A percentile compares a stretch with the other conserved stretches of the same genome.
These are phyloP conservation scores for Cirrhinus molitorella DNA, from an alignment of 2,797 vertebrate species.

Conservation along the genomic window DNA sequence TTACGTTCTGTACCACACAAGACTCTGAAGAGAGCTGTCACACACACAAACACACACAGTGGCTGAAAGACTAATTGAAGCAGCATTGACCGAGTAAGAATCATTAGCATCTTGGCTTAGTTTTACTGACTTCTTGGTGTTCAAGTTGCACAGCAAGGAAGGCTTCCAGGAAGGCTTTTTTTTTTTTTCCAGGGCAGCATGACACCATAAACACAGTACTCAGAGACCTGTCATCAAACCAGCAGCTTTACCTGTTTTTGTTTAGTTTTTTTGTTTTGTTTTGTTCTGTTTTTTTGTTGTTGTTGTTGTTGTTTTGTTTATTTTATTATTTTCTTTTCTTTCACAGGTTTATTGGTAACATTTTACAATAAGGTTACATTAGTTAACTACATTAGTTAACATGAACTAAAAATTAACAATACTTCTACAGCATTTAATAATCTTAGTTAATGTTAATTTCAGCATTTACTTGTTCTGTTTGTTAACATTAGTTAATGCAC, in stretches of 20 bases:
- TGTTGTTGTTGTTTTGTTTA: background rate
- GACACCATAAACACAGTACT: slow-evolving; percentile 5
- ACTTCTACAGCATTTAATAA: too few relatives aligned
- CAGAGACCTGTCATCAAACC: slow-evolving; percentile 14
- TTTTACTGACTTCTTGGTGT: background rate
- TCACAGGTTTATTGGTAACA: background rate
- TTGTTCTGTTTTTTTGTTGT: background rate
- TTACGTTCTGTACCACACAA: slow-evolving; percentile 14
- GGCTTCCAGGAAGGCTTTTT: background rate
- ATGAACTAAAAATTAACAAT: too few relatives aligned
- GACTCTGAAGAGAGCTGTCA: slow-evolving; percentile 15
- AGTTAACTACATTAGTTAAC: too few relatives aligned
- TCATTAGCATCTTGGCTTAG: slow-evolving; percentile 37
- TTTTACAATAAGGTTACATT: too few relatives aligned
- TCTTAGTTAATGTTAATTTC: too few relatives aligned
- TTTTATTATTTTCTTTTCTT: background rate
- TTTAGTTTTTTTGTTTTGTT: background rate
- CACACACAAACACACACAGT: background rate
- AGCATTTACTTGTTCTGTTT: too few relatives aligned
- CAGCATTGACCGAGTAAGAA: slow-evolving; percentile 39
- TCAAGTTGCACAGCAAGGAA: background rate
- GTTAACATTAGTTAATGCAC: too few relatives aligned
- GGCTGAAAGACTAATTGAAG: slow-evolving; percentile 32
- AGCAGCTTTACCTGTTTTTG: background rate
- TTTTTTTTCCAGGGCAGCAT: slow-evolving; percentile 3